Base-by-base conservation (phyloP, 2,888 invertebrate species). In the Eupithecia tripunctaria region DNA sequence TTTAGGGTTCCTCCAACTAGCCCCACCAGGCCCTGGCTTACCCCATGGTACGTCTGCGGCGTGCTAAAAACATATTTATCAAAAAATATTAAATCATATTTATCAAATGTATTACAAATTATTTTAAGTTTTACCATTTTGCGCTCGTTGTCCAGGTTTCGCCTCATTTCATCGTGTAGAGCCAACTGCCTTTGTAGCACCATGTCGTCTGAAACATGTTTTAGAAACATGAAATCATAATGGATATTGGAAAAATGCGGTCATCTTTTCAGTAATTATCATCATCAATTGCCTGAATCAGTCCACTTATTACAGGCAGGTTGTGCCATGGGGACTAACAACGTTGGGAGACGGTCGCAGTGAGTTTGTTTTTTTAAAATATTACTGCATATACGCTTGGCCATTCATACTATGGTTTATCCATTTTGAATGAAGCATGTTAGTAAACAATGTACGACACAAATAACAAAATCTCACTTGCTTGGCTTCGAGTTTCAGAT, bases 1-100 rank as follows among this genome's bases (percentile, higher is more conserved):
- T 83, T 96, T 95, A 75, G 96, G 97, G 90, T 96, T 96, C 85
- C 97, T 95, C 97, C 97, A 97, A 79, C 95, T 95, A 70, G 94
- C 93, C 77, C 97, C 97, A 70, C 97, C 97, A 65, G 96, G 96
- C 77, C 96, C 96, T 27, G 95, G 95, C 82, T 93, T 95, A 73
- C 96, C 96, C 96, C 96, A 96, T 36, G 96, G 96, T 66, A 92
- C 92, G 43, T 89, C 91, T 86, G 92, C 86, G 2, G 88, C 86
- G 79, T 93, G 89, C 93, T 94, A 85, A 80, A 91, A 91, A 76
- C 25, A 68, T 70, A n/a, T n/a, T n/a, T n/a, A n/a, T n/a, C 43
- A 72, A 80, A 72, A 59, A 15, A 68, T 74, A 75, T 62, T 38
- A 69, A 65, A 66, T 29, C 2, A 43, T n/a, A n/a, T n/a, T n/a